Conservation (phyloP, 2,888 invertebrate genomes). For the Clistopyga incitator region DNA sequence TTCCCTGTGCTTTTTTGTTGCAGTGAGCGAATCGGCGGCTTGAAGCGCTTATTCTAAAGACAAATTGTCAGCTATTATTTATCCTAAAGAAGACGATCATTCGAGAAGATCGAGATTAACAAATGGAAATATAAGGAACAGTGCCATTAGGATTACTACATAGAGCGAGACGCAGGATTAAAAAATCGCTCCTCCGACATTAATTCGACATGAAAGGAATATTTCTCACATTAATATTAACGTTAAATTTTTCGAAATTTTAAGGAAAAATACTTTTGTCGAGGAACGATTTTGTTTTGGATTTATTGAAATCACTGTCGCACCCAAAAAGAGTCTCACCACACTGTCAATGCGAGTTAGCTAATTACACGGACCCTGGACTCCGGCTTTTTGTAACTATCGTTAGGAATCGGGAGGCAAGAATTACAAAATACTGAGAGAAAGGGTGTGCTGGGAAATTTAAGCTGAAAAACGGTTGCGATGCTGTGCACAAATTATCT, state of each 20-base stretch:
- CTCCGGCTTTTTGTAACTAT: conserved; percentile 30
- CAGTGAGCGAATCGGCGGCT: conserved; percentile 30
- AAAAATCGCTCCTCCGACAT: conserved; percentile 17
- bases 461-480: conserved; percentile 5
- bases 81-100: conserved; percentile 4
- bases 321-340: conserved; percentile 41
- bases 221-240: neutral
- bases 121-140: conserved; percentile 33
- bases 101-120: conserved; percentile 26
- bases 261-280: neutral
- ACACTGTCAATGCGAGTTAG: conserved; percentile 44
- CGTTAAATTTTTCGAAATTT: neutral
- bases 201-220: neutral
- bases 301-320: conserved; percentile 59
- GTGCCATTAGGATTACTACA: conserved; percentile 43
- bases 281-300: conserved; percentile 24
- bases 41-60: conserved; percentile 17
- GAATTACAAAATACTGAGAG: conserved; percentile 10
- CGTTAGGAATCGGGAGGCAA: conserved; percentile 32
- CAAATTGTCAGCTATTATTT: neutral
- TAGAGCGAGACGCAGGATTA: conserved; percentile 48
- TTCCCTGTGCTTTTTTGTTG: neutral
- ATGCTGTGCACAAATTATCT: neutral
- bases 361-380: conserved; percentile 51
- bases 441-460: conserved; percentile 26